Conservation (phyloP, 2,113 vertebrate species). For the Gallinago media region DNA sequence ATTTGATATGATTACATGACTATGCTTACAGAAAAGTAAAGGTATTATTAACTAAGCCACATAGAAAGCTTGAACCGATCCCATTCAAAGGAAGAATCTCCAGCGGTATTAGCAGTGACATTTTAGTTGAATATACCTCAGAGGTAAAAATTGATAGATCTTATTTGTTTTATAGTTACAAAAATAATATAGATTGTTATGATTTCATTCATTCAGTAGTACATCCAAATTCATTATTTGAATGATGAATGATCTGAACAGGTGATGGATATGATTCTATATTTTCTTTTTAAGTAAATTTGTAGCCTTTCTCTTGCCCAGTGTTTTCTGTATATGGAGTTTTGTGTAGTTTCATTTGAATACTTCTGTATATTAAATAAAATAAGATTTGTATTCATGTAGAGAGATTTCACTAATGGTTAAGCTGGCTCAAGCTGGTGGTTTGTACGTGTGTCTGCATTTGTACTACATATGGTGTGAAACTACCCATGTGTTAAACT, state of each 20-base stretch:
- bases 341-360: neutral
- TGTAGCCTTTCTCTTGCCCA: neutral
- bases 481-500: slow-evolving; percentile 55
- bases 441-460: neutral
- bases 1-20: neutral
- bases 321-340: neutral
- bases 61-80: neutral
- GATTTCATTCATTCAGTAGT: neutral
- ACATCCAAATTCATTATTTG: neutral
- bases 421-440: neutral
- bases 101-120: neutral
- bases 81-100: neutral
- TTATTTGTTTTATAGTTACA: neutral
- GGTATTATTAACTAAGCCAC: neutral
- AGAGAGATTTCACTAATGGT: neutral
- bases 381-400: neutral
- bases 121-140: neutral
- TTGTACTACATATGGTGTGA: slow-evolving; percentile 34
- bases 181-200: neutral
- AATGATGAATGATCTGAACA: neutral
- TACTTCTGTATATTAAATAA: neutral
- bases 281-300: neutral
- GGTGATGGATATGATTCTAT: neutral
- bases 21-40: neutral
- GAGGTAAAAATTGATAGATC: neutral